Evolutionary conservation across 2,797 vertebrate species (phyloP), one percentile per base, ranked within the genome.

Genomic region (Cetoscarus ocellatus): DNA sequence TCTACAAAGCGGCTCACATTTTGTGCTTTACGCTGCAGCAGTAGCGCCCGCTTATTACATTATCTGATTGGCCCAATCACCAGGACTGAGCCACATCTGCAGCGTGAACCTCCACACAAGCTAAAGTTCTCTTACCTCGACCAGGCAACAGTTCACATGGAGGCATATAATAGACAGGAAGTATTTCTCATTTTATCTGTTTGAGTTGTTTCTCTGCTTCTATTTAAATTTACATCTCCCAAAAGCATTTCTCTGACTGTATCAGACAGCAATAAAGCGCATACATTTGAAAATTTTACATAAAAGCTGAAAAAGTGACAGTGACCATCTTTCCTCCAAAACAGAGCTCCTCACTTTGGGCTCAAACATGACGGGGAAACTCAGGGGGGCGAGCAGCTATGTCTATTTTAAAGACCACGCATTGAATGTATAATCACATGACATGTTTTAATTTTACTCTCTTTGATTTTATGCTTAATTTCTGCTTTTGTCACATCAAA

Each of bases 391-490:
- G 14, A 44, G 62, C 11, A 34, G 39, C 47, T 50, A 39, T n/a
- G 27, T 38, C 44, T 12, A 7, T 18, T 49, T 17, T 36, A 48
- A 62, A 70, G 42, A 54, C 58, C 63, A 49, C n/a, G 45, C 14
- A 48, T 66, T 69, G 61, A 59, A 76, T 50, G 58, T 67, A 54
- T 65, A 70, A 81, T 27, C n/a, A 74, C 40, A 11, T 74, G 83
- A 80, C 58, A 38, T 36, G 43, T 72, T 75, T 79, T 86, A 77
- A 89, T 82, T 81, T 65, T 7, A 44, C 1, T 40, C 27, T 34
- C 74, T 86, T 86, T 86, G 81, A 86, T 80, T 60, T 68, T 44
- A 66, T 39, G 71, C 56, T 62, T 84, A 61, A 73, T 69, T 73
- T 70, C 60, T 17, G 38, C 34, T 51, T 73, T 78, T 71, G 71